A percentile compares a stretch with the other conserved stretches of the same genome.
Evolutionary conservation across 2,113 vertebrate genomes (phyloP).

Genomic region (Acanthochromis polyacanthus): DNA sequence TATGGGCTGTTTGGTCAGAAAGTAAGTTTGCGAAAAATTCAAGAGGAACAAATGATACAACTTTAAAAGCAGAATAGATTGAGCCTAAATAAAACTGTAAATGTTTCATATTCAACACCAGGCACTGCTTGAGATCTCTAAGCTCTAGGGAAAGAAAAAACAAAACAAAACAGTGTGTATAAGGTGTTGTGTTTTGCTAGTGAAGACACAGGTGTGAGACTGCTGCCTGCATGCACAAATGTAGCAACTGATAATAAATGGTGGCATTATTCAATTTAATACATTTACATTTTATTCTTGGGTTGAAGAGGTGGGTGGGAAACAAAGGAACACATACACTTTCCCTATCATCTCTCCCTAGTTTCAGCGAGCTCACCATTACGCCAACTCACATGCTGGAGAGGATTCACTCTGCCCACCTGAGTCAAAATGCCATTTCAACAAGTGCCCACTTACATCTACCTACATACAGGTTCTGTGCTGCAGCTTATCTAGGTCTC

Average conservation of each 20-base stretch:
- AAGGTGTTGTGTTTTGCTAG: not conserved
- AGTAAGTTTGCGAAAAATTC: not conserved
- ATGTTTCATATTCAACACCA: not conserved
- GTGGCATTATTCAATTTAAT: constrained; percentile 23
- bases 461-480: constrained; percentile 61
- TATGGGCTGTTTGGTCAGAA: not conserved
- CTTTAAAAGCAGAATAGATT: not conserved
- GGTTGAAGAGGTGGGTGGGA: constrained; percentile 57
- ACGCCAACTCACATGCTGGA: constrained; percentile 73
- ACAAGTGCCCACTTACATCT: constrained; percentile 74
- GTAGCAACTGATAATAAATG: constrained; percentile 38
- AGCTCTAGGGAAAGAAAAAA: not conserved
- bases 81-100: not conserved
- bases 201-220: not conserved
- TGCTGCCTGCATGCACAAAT: not conserved
- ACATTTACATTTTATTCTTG: constrained; percentile 58
- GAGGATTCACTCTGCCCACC: constrained; percentile 69
- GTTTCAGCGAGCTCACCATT: constrained; percentile 52
- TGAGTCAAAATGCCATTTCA: constrained; percentile 70
- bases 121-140: not conserved
- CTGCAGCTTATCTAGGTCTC: constrained; percentile 24
- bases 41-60: not conserved
- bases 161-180: not conserved
- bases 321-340: constrained; percentile 26
- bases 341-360: constrained; percentile 36